Conservation (phyloP, 2,113 vertebrate genomes). For the Chroicocephalus ridibundus region DNA sequence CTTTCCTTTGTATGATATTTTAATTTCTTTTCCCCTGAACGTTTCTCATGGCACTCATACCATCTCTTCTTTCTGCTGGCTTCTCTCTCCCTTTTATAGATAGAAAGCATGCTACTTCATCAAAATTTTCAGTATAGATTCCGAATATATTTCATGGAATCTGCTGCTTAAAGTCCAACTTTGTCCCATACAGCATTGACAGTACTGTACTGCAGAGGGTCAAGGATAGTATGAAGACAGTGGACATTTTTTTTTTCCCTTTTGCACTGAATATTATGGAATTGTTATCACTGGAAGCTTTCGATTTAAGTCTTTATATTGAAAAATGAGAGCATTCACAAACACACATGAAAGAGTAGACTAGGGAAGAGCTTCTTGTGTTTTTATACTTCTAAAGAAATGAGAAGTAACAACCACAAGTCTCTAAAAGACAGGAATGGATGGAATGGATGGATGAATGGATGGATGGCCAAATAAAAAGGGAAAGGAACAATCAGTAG, state of each 20-base stretch:
- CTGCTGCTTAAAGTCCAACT: background rate
- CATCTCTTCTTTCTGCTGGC: background rate
- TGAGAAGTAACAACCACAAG: background rate
- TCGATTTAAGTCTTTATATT: background rate
- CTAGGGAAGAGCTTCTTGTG: slow-evolving; percentile 43
- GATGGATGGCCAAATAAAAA: slow-evolving; percentile 62
- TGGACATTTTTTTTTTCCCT: background rate
- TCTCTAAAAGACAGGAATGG: slow-evolving; percentile 39
- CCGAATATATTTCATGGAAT: background rate
- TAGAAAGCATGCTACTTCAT: background rate
- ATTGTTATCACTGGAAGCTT: background rate
- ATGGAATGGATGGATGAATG: slow-evolving; percentile 36
- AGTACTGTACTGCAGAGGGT: background rate
- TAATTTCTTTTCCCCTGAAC: rapidly evolving
- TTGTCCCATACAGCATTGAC: background rate
- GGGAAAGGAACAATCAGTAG: slow-evolving; percentile 66
- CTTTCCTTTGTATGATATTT: background rate
- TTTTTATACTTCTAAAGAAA: background rate
- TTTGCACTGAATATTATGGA: background rate
- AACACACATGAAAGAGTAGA: background rate
- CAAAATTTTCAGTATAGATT: background rate
- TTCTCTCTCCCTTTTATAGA: background rate
- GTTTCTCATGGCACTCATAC: background rate
- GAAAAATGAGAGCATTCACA: background rate
- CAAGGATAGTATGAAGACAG: background rate